A percentile compares a stretch with the other conserved stretches of the same genome.
phyloP scores from a whole-genome alignment of 2,113 vertebrate genomes.

The Anolis sagrei region DNA sequence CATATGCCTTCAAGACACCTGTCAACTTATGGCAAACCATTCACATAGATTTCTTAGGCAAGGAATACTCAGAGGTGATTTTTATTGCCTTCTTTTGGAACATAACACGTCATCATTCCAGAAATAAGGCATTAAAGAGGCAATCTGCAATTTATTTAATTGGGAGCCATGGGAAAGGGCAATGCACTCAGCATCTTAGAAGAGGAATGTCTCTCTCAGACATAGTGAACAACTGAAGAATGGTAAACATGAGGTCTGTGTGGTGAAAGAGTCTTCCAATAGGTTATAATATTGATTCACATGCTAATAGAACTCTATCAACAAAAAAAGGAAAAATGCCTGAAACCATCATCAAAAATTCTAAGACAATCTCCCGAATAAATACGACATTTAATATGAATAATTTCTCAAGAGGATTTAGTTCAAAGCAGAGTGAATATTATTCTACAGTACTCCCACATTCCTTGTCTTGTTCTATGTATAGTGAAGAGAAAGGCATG shows the following conservation, averaged over 20 bases:
- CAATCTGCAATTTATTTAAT: background rate
- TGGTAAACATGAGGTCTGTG: background rate
- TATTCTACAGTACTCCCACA: background rate
- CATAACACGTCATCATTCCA: background rate
- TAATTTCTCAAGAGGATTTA: background rate
- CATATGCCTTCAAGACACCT: too few species aligned
- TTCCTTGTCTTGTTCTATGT: background rate
- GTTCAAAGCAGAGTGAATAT: conserved; percentile 1
- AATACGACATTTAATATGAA: background rate
- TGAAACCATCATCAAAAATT: background rate
- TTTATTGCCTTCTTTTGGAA: background rate
- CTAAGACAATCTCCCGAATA: background rate
- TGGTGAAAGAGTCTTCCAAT: background rate
- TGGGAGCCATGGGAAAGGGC: background rate
- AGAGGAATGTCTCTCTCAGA: too few species aligned
- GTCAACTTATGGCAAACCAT: too few species aligned
- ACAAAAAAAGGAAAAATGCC: background rate
- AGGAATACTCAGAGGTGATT: too few species aligned
- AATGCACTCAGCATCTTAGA: background rate
- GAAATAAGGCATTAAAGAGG: background rate
- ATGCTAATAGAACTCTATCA: background rate
- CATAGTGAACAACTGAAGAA: background rate
- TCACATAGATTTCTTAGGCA: too few species aligned
- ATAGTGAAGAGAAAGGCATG: background rate
- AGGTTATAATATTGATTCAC: background rate